Evolutionary conservation across 2,888 invertebrate species (phyloP), one percentile per base, ranked within the genome.

Genomic region (Pachydiplax longipennis): DNA sequence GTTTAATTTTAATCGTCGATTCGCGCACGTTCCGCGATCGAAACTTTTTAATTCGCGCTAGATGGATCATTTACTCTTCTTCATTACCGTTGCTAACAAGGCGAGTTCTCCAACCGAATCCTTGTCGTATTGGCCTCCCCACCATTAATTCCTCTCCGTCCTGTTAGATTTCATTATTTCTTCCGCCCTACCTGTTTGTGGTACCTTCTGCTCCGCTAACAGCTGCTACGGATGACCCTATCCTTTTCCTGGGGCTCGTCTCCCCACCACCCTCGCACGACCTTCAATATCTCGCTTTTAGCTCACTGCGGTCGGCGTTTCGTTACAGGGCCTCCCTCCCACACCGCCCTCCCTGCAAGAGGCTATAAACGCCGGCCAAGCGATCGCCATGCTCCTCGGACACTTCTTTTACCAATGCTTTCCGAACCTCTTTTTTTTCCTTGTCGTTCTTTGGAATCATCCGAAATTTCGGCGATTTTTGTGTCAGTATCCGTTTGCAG

Each of bases 231-330:
- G 82, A 82, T 82, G 82, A 53, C 44, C 82, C 82, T 82, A 82
- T 82, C 48, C 48, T 82, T 82, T 82, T 44, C 44, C 25, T 22
- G 81, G 31, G 83, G 31, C 31, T 58, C 83, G 53, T 58, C 53
- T 83, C 83, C 18, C 83, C 58, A 35, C 82, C 44, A 25, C 44
- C 48, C 82, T 25, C n/a, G 13, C 83, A 48, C 83, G 83, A 83
- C 83, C 58, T 83, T 83, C 83, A 83, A 53, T 83, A 48, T 83
- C 83, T 83, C 83, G 83, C 48, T 83, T 83, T 83, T 83, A 83
- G 83, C 83, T 83, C 82, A 25, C 82, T 48, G 82, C 48, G 82
- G 37, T 82, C 53, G 83, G 83, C 73, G 73, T 73, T 73, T 73
- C 73, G 73, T 73, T 73, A 73, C 73, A 73, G 73, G 73, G 73